Base-by-base conservation (phyloP, 2,888 invertebrate genomes). In the Agrochola circellaris region DNA sequence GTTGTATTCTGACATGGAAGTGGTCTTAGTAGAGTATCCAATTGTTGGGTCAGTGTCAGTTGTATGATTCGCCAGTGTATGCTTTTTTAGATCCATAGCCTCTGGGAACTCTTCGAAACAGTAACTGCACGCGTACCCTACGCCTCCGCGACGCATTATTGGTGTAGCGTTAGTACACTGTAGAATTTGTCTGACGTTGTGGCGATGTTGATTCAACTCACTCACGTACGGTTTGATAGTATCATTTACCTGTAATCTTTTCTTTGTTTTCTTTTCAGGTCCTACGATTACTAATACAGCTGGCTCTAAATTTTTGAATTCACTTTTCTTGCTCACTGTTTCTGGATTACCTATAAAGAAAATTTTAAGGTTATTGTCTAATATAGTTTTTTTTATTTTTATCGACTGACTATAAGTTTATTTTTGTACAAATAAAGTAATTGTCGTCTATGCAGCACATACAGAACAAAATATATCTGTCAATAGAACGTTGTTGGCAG, bases 111-210 rank as follows among this genome's bases (percentile, higher is more conserved):
- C 90, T n/a, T 89, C 79, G 1, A 87, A 73, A 73, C 95, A 95
- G 80, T 93, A 95, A 42, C 93, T 91, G 83, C 95, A 95, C 17
- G 90, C 82, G 79, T 93, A 95, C 0, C 94, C 94, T 1, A 91
- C 86, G 6, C 93, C 91, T 2, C 91, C 91, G 8, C 90, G 88
- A 51, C 92, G 90, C 42, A 91, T 86, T 42, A 95, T 93, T 0
- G 95, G 94, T 0, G 95, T 95, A 0, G 95, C 95, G 73, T 95
- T 95, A 0, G 94, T 92, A 79, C 88, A 90, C 5, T 88, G 80
- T 6, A 95, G 75, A 54, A 95, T 92, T 67, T 91, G 89, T 51
- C 85, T 88, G 5, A 95, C 86, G 72, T 95, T 95, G 42, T 90
- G 89, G 23, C 91, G 90, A 73, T 94, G 93, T 79, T 90, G 90